Conservation (phyloP, 2,113 vertebrate genomes). For the Uria aalge region DNA sequence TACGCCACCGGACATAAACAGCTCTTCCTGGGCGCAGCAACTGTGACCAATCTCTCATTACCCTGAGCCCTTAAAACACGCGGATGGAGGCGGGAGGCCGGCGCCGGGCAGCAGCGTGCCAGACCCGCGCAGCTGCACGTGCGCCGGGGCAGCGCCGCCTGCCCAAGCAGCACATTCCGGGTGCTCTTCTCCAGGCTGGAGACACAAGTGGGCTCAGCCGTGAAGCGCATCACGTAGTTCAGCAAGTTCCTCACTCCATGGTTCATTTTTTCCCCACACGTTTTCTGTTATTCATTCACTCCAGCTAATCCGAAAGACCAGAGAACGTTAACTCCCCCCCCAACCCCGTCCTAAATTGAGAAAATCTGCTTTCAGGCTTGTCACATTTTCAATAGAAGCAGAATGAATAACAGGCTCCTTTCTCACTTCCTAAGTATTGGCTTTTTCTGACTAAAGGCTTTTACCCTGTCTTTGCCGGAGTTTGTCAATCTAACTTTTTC, state of each 20-base stretch:
- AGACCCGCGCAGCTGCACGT: not conserved
- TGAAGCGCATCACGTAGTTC: not conserved
- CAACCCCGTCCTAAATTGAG: not conserved
- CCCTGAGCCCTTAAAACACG: constrained; percentile 8
- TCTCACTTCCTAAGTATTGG: not conserved
- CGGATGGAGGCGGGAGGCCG: not conserved
- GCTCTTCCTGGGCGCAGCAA: constrained; percentile 17
- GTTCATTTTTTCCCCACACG: not conserved
- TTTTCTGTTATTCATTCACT: constrained; percentile 27
- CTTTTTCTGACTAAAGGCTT: not conserved
- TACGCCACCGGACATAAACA: not conserved
- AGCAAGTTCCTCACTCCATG: not conserved
- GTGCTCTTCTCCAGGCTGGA: not conserved
- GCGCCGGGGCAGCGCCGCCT: not conserved
- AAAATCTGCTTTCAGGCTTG: constrained; percentile 25
- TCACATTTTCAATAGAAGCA: constrained; percentile 17
- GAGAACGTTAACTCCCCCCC: not conserved
- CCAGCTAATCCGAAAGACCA: not conserved
- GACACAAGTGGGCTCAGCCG: not conserved
- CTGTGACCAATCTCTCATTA: constrained; percentile 47
- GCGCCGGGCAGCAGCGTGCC: not conserved
- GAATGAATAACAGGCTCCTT: constrained; percentile 9
- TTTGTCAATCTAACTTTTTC: constrained; percentile 2
- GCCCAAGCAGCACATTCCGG: constrained; percentile 25
- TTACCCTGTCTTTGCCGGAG: not conserved